Base-by-base conservation (phyloP, 2,113 vertebrate species). In the Zosterops lateralis region DNA sequence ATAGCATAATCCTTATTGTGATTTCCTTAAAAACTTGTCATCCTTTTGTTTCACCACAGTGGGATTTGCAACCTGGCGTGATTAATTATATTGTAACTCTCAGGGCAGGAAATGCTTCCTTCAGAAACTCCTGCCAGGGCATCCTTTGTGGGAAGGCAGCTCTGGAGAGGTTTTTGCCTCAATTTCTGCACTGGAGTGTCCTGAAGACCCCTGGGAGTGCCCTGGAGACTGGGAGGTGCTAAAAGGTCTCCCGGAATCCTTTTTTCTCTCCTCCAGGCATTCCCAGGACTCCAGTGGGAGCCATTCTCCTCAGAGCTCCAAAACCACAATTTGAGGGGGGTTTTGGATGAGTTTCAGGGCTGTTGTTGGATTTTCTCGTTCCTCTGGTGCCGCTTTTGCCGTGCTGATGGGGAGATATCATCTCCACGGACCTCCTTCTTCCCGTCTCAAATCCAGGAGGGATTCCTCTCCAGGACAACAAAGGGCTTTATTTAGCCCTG, bases 1-100 rank as follows among this genome's bases (percentile, higher is more conserved):
- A 1, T 2, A 4, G 22, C 25, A 36, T 13, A 75, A 34, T 8
- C 45, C 31, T 57, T 2, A 12, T 3, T 1, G 0, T 1, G 1
- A 28, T 53, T 83, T 80, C 80, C 80, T 73, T 22, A 8, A 53
- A n/a, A 65, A 14, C n/a, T 24, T 65, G 36, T 7, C 77, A n/a
- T 4, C 48, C 68, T 1, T 25, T 68, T 64, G 61, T 15, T 72
- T 75, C 11, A 17, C 7, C 2, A 45, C 2, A 68, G 11, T 51
- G 50, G 86, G 32, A 25, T 89, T 84, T 42, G 34, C 34, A 8
- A 8, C 6, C n/a, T 26, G 57, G 21, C 1, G 22, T 16, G 3
- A 58, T 31, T 12, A 8, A 51, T 16, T 28, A 8, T 53, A 2
- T 2, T 3, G 61, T 7, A 72, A 60, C 57, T 51, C 50, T 20